Base-by-base conservation (phyloP, 2,797 vertebrate genomes). In the Pyrocephalus nanus region DNA sequence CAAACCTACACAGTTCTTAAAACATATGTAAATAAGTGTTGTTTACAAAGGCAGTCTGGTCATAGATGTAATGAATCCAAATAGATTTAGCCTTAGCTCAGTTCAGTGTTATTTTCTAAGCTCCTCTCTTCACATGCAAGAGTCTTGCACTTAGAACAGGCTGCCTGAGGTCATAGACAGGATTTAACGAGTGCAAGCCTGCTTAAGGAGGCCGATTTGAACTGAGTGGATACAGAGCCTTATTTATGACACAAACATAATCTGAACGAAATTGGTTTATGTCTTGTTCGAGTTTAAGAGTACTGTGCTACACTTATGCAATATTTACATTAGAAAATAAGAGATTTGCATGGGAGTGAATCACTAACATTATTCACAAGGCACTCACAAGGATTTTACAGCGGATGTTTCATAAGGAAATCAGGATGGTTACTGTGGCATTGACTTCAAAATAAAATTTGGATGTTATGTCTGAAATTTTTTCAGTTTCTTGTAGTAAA, bases 91-190 rank as follows among this genome's bases (percentile, higher is more conserved):
- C 91, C 71, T 87, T 92, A 94, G 84, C 81, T 93, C 70, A 80
- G 83, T 81, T 89, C 88, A 71, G 42, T 87, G 64, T 57, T 76
- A 53, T 72, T 86, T 89, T 85, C 61, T 61, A 76, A 82, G 65
- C 67, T 90, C 30, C 51, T 82, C 83, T 85, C 87, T 83, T 67
- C 71, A 91, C 62, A 84, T 76, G 67, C 65, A 60, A 82, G 83
- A 94, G 50, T 91, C 90, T 90, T 89, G 38, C 36, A 84, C 88
- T 82, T 90, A 87, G 92, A 92, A 71, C 72, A 93, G 92, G 88
- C 92, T 94, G 90, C 58, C 77, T 90, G 88, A 94, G 96, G 81
- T 94, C 89, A 74, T 18, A 95, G 90, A 90, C 93, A 82, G 88
- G 91, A 95, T 94, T 76, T 86, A 90, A 90, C 78, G 8, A 82